Base-by-base conservation (phyloP, 2,113 vertebrate species). In the Nothobranchius kuhntae region DNA sequence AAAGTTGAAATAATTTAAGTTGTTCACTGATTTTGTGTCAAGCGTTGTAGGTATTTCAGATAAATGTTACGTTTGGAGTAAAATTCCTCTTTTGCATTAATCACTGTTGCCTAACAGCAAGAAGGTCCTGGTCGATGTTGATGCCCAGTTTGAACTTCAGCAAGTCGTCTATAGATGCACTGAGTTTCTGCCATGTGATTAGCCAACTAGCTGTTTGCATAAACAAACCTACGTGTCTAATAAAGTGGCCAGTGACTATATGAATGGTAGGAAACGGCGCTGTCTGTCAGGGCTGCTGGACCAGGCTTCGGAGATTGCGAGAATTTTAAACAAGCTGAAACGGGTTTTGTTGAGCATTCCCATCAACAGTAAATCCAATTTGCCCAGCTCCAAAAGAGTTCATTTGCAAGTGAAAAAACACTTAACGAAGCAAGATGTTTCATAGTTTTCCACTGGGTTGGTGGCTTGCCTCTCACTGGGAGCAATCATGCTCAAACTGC, bases 331-430 rank as follows among this genome's bases (percentile, higher is more conserved):
- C 13, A 53, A 59, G 38, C 24, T 53, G 38, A 40, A 44, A 13
- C 48, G 6, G 17, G 4, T 46, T 77, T n/a, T 53, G n/a, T 53
- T 62, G 7, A 72, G 40, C 46, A 2, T 45, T 15, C 30, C n/a
- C 44, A 30, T 30, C 40, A 56, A 1, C 13, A n/a, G n/a, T 44
- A 36, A 8, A 57, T 50, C 8, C 47, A 24, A 50, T 60, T 45
- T 47, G 17, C 15, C 51, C 14, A 44, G 38, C 65, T 60, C 38
- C 52, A 46, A 71, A 66, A 71, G 12, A 52, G 15, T 44, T 75
- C 3, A 72, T 77, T 73, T 82, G 24, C 60, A 64, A 62, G 30
- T 53, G n/a, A 67, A 59, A 61, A 78, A 46, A 55, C 52, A 61
- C 51, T 58, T 57, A 35, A 24, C 9, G 46, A 68, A 67, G 61